phyloP scores from a whole-genome alignment of 1,140 invertebrate genomes.

The Stenopsyche tienmushanensis region DNA sequence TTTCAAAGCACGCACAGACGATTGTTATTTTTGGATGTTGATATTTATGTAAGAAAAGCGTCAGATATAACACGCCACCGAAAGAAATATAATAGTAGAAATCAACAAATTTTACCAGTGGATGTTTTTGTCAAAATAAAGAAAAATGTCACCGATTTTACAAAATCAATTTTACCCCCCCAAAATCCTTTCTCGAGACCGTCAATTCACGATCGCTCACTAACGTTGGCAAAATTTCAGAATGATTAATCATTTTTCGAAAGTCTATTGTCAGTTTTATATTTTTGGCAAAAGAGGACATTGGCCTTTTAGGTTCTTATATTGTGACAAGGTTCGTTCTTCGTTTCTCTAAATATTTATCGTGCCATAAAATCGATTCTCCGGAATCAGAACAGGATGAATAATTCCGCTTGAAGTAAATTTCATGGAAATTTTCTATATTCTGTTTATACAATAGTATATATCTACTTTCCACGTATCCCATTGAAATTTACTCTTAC shows the following conservation, averaged over 20 bases:
- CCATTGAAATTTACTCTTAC: too few species aligned
- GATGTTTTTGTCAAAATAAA: background rate
- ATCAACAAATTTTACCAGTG: background rate
- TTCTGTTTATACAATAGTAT: too few species aligned
- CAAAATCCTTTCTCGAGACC: background rate
- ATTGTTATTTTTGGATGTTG: conserved; percentile 6
- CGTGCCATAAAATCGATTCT: too few species aligned
- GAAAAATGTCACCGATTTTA: background rate
- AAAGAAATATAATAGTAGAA: background rate
- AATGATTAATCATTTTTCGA: conserved; percentile 18
- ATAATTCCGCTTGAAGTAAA: too few species aligned
- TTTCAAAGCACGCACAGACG: conserved; percentile 15
- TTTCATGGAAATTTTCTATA: too few species aligned
- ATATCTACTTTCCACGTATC: too few species aligned
- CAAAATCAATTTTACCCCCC: background rate
- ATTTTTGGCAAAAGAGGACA: conserved; percentile 8
- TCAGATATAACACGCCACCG: conserved; percentile 15
- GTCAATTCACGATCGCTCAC: background rate
- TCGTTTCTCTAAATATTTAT: too few species aligned
- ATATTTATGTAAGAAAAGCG: conserved; percentile 21
- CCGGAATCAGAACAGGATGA: too few species aligned
- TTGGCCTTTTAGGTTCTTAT: background rate
- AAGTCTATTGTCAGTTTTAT: conserved; percentile 6
- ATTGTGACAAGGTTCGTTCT: too few species aligned
- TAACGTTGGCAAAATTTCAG: background rate